Evolutionary conservation across 2,888 invertebrate genomes (phyloP), one percentile per base, ranked within the genome.

Genomic region (Synergus umbraculus): DNA sequence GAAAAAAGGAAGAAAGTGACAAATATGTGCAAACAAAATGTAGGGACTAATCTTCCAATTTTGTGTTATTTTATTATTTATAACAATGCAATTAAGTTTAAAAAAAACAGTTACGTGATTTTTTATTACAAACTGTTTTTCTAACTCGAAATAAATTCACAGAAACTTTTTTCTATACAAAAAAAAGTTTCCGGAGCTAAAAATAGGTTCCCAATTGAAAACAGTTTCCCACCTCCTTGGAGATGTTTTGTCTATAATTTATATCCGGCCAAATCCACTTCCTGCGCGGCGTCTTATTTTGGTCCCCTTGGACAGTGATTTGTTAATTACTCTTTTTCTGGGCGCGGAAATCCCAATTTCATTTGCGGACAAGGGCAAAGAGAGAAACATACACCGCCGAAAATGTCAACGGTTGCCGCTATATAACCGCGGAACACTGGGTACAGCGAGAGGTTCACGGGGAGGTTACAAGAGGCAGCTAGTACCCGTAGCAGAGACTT

Each of bases 401-500:
- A 73, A 73, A 73, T 54, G 80, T 84, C 77, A 77, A 79, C 77
- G 81, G 81, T 79, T 82, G n/a, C 58, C 49, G 73, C 15, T 37
- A 54, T 65, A 64, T 79, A 85, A 85, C 78, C 81, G 80, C 76
- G 83, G 83, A 83, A 81, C 76, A 69, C 85, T 84, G 82, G 78
- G 85, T 86, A 85, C 84, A 87, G 86, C 85, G 83, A 84, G 85
- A 87, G 87, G 88, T 89, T 88, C 88, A 85, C 85, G 86, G 84
- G 87, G 87, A 88, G 88, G 88, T 88, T 88, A 88, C 86, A 83
- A 85, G 82, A 86, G 88, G 87, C 87, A 87, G 88, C 88, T 87
- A 88, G 88, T 89, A 89, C 88, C 87, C 90, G 90, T 90, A 89
- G 88, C 88, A 87, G 87, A 87, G 90, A 91, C 90, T 92, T 89